Evolutionary conservation across 2,888 invertebrate species (phyloP).

Genomic region (Metacarcinus magister): DNA sequence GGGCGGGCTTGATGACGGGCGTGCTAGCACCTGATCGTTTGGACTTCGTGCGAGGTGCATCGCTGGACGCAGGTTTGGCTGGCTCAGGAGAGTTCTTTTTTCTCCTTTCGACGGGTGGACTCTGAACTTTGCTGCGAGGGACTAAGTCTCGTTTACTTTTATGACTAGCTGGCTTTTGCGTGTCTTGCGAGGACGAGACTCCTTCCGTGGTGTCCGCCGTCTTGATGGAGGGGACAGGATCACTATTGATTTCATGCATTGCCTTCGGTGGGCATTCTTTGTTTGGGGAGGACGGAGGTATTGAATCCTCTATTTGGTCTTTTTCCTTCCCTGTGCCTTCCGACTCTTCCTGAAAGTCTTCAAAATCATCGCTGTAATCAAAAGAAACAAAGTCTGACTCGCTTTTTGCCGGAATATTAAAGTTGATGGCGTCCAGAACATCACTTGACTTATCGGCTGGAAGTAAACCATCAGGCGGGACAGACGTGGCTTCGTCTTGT

Average conservation of each 20-base stretch:
- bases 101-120: background rate
- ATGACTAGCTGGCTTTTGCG: constrained; percentile 45
- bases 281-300: background rate
- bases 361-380: constrained; percentile 75
- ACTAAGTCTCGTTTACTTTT: constrained; percentile 64
- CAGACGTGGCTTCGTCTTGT: background rate
- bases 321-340: constrained; percentile 1
- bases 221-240: background rate
- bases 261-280: background rate
- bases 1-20: constrained; percentile 73
- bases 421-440: background rate
- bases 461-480: background rate
- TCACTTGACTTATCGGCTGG: constrained; percentile 50
- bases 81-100: background rate
- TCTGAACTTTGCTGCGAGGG: background rate
- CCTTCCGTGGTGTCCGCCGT: background rate
- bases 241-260: background rate
- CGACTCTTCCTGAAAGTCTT: constrained; percentile 71
- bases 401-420: constrained; percentile 60
- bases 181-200: background rate
- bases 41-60: background rate
- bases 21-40: constrained; percentile 46
- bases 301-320: background rate
- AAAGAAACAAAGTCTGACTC: constrained; percentile 62
- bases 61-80: background rate